Evolutionary conservation across 2,888 invertebrate genomes (phyloP), one percentile per base, ranked within the genome.

Genomic region (Herminia tarsipennalis): DNA sequence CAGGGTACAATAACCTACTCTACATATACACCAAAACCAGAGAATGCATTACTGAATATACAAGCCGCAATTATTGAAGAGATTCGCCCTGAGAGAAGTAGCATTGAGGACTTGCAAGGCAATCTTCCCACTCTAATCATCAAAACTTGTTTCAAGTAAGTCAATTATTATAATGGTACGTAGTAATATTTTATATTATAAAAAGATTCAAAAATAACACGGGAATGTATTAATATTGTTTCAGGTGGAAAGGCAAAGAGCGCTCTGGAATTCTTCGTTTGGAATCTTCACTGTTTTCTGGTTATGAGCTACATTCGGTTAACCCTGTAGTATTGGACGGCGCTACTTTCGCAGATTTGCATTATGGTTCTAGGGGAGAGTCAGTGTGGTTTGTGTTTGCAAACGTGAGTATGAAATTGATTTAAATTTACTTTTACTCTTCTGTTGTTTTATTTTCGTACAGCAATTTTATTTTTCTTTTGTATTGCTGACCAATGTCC

Each of bases 341-440:
- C 21, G 91, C 92, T n/a, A 92, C 87, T 0, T 92, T 93, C 61
- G 92, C 93, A 4, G 93, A 93, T 60, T 80, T 94, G 52, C 93
- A 93, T 50, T 93, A 93, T 56, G 94, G 93, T 3, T 93, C 93
- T 3, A 86, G 93, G 46, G 92, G 92, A 6, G 94, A 94, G 67
- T 92, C 93, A 5, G 86, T 94, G 5, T 94, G 94, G 94, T 94
- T 94, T 73, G 92, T 93, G 29, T 93, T 94, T 74, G 93, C 93
- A 12, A 94, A 94, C 71, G 93, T 94, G 76, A 92, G 92, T 88
- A 52, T 2, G n/a, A 4, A n/a, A 51, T 3, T 24, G 2, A 6
- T 24, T n/a, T 28, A 6, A 22, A 22, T 3, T 22, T 22, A 2
- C 5, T 22, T n/a, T 8, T 6, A 22, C 3, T 5, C 5, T 8